Evolutionary conservation across 2,113 vertebrate genomes (phyloP).

Genomic region (Triplophysa rosa): DNA sequence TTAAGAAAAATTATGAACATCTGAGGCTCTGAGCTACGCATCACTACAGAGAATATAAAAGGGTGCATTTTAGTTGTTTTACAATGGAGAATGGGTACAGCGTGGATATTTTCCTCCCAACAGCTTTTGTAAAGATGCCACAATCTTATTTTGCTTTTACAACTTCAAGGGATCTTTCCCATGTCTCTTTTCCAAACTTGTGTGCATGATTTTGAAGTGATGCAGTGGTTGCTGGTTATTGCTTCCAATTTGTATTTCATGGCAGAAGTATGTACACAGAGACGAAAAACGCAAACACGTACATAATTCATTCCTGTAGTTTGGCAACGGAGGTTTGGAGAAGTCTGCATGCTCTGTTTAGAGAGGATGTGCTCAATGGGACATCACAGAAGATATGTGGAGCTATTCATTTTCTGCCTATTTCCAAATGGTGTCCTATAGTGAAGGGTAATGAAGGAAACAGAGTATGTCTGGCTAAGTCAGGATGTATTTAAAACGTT

Average conservation of each 20-base stretch:
- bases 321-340: slow-evolving; percentile 28
- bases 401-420: not conserved
- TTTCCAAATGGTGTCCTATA: not conserved
- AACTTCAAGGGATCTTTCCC: slow-evolving; percentile 38
- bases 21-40: not conserved
- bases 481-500: not conserved
- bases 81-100: slow-evolving; percentile 30
- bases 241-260: slow-evolving; percentile 43
- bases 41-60: slow-evolving; percentile 19
- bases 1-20: slow-evolving; percentile 37
- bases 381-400: not conserved
- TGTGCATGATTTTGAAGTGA: slow-evolving; percentile 35
- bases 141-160: slow-evolving; percentile 37
- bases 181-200: not conserved
- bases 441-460: not conserved
- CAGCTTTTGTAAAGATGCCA: slow-evolving; percentile 47
- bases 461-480: slow-evolving; percentile 16
- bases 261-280: slow-evolving; percentile 30
- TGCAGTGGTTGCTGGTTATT: slow-evolving; percentile 21
- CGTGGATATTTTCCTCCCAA: slow-evolving; percentile 23
- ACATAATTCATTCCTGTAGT: not conserved
- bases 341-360: not conserved
- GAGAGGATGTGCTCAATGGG: not conserved
- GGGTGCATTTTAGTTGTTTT: slow-evolving; percentile 39
- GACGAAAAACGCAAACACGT: not conserved